Conservation (phyloP, 2,113 vertebrate genomes). For the Stercorarius parasiticus region DNA sequence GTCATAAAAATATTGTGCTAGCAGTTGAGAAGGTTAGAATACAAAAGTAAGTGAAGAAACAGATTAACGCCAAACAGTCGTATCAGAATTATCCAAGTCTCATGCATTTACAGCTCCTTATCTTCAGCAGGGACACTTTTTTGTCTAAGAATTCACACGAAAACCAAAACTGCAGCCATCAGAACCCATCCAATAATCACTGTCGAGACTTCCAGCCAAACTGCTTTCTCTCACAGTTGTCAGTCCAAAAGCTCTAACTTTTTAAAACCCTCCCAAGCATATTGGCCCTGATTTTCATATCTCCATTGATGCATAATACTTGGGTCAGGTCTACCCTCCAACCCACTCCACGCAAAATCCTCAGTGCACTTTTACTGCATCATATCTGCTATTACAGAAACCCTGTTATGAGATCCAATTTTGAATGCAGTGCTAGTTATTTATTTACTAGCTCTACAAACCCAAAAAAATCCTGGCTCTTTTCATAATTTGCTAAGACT, state of each 20-base stretch:
- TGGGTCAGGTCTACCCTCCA: not conserved
- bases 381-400: not conserved
- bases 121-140: not conserved
- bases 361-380: not conserved
- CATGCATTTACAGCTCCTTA: not conserved
- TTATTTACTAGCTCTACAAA: not conserved
- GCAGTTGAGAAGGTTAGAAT: not conserved
- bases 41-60: not conserved
- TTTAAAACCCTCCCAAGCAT: not conserved
- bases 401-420: not conserved
- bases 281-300: not conserved
- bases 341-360: not conserved
- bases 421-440: not conserved
- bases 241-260: not conserved
- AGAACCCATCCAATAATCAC: not conserved
- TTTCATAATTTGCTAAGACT: not conserved
- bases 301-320: not conserved
- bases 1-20: slow-evolving; percentile 24
- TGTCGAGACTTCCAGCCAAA: not conserved
- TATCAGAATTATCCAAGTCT: not conserved
- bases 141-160: not conserved
- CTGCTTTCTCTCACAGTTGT: not conserved
- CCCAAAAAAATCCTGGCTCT: not conserved
- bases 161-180: not conserved
- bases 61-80: not conserved